Conservation (phyloP, 2,888 invertebrate genomes). For the Apamea sordens region DNA sequence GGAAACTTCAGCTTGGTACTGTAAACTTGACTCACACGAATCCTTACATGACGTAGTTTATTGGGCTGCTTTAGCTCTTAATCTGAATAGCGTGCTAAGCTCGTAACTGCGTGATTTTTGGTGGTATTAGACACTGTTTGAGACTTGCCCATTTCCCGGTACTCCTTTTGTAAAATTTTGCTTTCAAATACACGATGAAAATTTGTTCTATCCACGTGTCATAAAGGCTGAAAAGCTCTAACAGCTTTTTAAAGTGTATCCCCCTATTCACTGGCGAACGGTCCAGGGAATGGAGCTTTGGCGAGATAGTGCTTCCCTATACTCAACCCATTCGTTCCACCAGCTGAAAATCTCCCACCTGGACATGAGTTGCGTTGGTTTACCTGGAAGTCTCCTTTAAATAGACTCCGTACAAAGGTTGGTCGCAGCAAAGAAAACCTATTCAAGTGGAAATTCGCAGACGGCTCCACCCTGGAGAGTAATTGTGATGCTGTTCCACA, state of each 20-base stretch:
- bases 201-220: background rate
- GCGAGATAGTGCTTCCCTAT: background rate
- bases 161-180: background rate
- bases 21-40: conserved; percentile 16
- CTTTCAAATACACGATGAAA: background rate
- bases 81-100: background rate
- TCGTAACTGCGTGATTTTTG: background rate
- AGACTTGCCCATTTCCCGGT: background rate
- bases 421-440: background rate
- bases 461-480: too few relatives aligned
- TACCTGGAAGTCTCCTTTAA: background rate
- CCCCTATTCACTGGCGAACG: background rate
- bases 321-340: background rate
- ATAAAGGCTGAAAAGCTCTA: background rate
- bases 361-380: background rate
- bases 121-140: background rate
- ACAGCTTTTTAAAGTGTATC: background rate
- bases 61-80: background rate
- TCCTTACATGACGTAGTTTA: conserved; percentile 12
- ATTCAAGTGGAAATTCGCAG: background rate
- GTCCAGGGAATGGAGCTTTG: background rate
- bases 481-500: background rate
- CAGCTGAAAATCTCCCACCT: background rate
- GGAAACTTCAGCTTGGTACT: conserved; percentile 20
- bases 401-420: background rate